These are phyloP conservation scores for Osmerus eperlanus DNA, from an alignment of 2,113 vertebrate species.

Conservation along the genomic window DNA sequence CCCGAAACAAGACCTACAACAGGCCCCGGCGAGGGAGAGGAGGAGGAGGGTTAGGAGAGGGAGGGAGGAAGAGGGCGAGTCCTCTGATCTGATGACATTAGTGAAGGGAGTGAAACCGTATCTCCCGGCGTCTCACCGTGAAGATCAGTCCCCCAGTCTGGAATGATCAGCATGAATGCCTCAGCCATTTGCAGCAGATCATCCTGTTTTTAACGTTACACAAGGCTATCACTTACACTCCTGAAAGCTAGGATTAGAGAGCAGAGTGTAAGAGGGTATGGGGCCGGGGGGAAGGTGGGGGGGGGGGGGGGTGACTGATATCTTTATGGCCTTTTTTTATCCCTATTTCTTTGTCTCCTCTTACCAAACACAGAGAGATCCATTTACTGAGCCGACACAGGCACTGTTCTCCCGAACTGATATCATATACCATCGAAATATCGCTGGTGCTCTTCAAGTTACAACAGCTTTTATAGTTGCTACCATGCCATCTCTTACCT, in stretches of 20 bases:
- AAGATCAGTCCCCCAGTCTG: conserved; percentile 47
- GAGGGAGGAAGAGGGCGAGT: conserved; percentile 34
- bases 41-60: conserved; percentile 24
- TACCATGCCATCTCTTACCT: conserved; percentile 9
- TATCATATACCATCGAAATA: conserved; percentile 40
- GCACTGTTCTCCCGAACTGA: conserved; percentile 33
- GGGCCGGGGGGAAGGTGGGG: not conserved
- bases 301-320: conserved; percentile 56
- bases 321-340: conserved; percentile 62
- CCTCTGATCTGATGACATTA: conserved; percentile 56
- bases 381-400: conserved; percentile 43
- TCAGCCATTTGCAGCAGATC: conserved; percentile 64
- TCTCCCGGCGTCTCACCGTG: conserved; percentile 48
- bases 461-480: conserved; percentile 26
- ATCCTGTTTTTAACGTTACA: conserved; percentile 61
- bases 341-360: conserved; percentile 57
- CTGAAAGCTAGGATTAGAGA: conserved; percentile 68
- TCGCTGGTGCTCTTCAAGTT: conserved; percentile 15
- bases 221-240: conserved; percentile 69
- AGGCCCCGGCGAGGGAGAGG: not conserved
- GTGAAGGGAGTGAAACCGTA: conserved; percentile 54
- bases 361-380: conserved; percentile 59
- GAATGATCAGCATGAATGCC: conserved; percentile 60
- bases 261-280: conserved; percentile 36
- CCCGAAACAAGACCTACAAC: not conserved